Conservation (phyloP, 2,797 vertebrate species). For the Sebastes hubbsi region DNA sequence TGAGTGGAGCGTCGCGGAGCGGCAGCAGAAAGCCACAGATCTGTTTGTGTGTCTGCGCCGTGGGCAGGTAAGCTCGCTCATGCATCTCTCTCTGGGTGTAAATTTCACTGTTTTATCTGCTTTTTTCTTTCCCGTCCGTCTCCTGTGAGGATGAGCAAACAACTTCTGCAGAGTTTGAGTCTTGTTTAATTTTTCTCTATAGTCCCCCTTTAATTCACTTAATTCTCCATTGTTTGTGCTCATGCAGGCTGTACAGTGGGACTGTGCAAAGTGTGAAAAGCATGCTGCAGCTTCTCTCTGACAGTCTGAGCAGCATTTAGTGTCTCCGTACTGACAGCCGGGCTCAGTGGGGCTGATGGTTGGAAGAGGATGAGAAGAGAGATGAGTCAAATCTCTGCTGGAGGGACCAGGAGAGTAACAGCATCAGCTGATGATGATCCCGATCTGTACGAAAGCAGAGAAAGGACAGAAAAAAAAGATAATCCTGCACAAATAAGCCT, state of each 20-base stretch:
- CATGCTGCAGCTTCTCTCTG: constrained; percentile 31
- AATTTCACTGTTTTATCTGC: background rate
- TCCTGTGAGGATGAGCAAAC: background rate
- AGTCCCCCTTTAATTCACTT: background rate
- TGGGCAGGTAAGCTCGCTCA: constrained; percentile 53
- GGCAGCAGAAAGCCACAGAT: constrained; percentile 29
- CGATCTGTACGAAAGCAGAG: constrained; percentile 29
- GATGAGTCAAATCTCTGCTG: constrained; percentile 62
- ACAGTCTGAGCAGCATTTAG: constrained; percentile 43
- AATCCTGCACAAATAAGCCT: constrained; percentile 37
- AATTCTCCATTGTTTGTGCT: background rate
- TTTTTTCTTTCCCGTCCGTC: background rate
- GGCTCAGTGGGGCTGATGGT: constrained; percentile 22
- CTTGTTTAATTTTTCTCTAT: background rate
- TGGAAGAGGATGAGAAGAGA: constrained; percentile 53
- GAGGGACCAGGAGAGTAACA: constrained; percentile 42
- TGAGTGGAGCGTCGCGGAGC: constrained; percentile 61
- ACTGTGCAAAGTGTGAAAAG: constrained; percentile 26
- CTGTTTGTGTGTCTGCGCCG: constrained; percentile 20
- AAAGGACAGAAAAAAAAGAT: constrained; percentile 7
- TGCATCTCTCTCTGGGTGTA: background rate
- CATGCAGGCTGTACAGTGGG: constrained; percentile 1
- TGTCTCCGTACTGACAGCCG: constrained; percentile 45
- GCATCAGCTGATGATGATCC: constrained; percentile 44
- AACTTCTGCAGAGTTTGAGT: constrained; percentile 67